Conservation (phyloP, 2,797 vertebrate genomes). For the Simalia tracyae region DNA sequence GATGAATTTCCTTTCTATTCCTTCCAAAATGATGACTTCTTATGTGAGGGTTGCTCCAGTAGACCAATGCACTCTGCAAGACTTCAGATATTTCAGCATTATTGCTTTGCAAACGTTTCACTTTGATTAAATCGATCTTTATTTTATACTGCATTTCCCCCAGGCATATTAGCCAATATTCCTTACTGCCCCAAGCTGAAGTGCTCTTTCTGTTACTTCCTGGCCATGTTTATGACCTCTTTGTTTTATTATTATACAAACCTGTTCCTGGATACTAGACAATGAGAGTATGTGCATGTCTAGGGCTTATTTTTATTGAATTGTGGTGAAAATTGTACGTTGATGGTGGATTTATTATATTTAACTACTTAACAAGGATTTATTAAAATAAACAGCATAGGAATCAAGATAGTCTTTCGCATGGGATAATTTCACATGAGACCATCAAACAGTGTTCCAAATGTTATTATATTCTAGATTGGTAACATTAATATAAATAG, state of each 20-base stretch:
- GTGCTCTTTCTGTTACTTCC: conserved; percentile 60
- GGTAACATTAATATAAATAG: conserved; percentile 23
- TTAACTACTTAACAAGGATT: conserved; percentile 61
- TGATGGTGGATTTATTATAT: conserved; percentile 52
- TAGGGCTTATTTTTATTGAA: conserved; percentile 63
- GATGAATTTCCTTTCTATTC: not conserved
- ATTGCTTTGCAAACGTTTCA: conserved; percentile 23
- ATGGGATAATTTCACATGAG: conserved; percentile 1
- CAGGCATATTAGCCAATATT: conserved; percentile 38
- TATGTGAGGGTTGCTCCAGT: not conserved
- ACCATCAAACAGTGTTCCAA: conserved; percentile 36
- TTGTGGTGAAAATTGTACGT: conserved; percentile 55
- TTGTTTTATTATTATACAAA: conserved; percentile 57
- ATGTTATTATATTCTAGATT: not conserved
- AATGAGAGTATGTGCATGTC: conserved; percentile 39
- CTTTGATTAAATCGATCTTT: conserved; percentile 28
- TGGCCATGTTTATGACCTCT: conserved; percentile 51
- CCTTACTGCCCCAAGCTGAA: conserved; percentile 17
- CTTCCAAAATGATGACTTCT: not conserved
- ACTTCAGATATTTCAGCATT: conserved; percentile 16
- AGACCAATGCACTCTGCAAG: conserved; percentile 1
- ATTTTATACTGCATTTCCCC: conserved; percentile 59
- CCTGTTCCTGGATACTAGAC: conserved; percentile 42
- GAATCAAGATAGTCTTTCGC: conserved; percentile 37
- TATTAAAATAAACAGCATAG: conserved; percentile 61